Conservation (phyloP, 1,140 invertebrate species). For the Platorchestia sp. region DNA sequence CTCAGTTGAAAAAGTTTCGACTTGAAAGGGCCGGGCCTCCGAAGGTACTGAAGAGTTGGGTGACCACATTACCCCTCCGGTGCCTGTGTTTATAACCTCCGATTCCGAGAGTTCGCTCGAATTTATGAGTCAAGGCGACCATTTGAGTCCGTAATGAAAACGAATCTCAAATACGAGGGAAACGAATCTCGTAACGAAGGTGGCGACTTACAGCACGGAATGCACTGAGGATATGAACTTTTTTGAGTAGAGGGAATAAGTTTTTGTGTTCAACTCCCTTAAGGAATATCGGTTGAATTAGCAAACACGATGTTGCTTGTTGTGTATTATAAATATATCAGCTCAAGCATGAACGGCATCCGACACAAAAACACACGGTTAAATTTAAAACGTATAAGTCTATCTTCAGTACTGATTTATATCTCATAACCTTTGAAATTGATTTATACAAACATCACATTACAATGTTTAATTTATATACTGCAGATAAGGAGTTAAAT, state of each 20-base stretch:
- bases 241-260: background rate
- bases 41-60: background rate
- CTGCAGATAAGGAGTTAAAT: no score
- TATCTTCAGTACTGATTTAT: no score
- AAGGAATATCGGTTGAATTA: background rate
- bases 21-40: background rate
- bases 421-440: no score
- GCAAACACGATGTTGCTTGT: background rate
- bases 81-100: constrained; percentile 30
- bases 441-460: no score
- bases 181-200: background rate
- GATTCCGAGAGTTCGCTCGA: constrained; percentile 17
- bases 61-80: background rate
- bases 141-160: background rate
- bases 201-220: background rate
- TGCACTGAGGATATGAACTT: background rate
- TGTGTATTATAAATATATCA: background rate
- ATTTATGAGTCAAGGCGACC: constrained; percentile 22
- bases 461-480: no score
- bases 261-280: background rate
- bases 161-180: background rate
- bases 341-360: no score
- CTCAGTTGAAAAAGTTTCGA: background rate
- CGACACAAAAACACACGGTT: no score
- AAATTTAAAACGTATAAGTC: no score